Evolutionary conservation across 2,797 vertebrate genomes (phyloP), one percentile per base, ranked within the genome.

Genomic region (Lophotriccus pileatus): DNA sequence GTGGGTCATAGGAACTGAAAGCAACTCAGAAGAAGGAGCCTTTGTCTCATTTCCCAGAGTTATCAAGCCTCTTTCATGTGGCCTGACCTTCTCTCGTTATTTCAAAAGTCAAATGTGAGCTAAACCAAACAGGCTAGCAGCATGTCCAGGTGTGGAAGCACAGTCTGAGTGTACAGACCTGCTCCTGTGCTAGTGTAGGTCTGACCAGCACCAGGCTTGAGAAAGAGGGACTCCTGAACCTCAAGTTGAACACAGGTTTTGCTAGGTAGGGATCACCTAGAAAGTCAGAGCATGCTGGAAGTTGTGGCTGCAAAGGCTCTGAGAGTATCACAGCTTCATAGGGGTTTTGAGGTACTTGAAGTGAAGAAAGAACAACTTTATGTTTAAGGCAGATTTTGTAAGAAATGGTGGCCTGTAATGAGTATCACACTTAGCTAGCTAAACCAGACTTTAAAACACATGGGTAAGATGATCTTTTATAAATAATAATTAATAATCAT

Each of bases 31-130:
- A 95, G 77, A 90, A 94, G 84, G 64, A 64, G 60, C 30, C 81
- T 95, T 95, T 95, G 90, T 89, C 68, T 89, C 14, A 4, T 66
- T 94, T 85, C 72, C 68, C 49, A 24, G 85, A 90, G 74, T 74
- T 93, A 94, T 68, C 81, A 74, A 87, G 36, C 23, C 52, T 43
- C 75, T 83, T 87, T 94, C 68, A 89, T 46, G 68, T 43, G 66
- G 88, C 34, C 53, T 7, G 0, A 52, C 58, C 30, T 75, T 75
- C 82, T 87, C 75, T 81, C 52, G 76, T 55, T 67, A 30, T 84
- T 93, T 86, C 86, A 43, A 43, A 77, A 95, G 78, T 60, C 68
- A 87, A 80, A 67, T 0, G 0, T 62, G 84, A 93, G n/a, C 81
- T 83, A 74, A 95, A 53, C 34, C 52, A 90, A 94, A 74, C 74